Percentiles rank a stretch among this genome's conserved stretches.
Evolutionary conservation across 2,113 vertebrate species (phyloP).

Genomic region (Nematolebias whitei): DNA sequence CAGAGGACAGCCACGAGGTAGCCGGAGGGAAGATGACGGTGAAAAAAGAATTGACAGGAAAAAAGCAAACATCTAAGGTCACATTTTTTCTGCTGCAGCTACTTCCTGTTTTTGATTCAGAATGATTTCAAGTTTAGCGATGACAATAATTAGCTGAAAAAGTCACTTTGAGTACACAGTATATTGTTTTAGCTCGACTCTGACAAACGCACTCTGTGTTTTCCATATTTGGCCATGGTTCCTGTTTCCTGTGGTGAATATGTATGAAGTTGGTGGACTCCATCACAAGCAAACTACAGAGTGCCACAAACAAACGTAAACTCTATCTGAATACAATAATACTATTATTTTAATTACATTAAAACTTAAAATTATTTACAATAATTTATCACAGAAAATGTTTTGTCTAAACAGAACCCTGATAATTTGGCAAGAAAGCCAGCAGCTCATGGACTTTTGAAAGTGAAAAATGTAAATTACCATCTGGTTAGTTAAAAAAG

Average conservation of each 20-base stretch:
- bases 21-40: slow-evolving; percentile 60
- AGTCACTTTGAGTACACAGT: slow-evolving; percentile 6
- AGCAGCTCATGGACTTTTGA: too few relatives aligned
- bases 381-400: background rate
- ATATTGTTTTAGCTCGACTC: background rate
- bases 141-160: slow-evolving; percentile 49
- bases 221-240: slow-evolving; percentile 46
- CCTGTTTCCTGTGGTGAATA: slow-evolving; percentile 65
- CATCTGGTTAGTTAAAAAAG: too few relatives aligned
- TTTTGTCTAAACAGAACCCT: background rate
- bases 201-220: slow-evolving; percentile 43
- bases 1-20: slow-evolving; percentile 64
- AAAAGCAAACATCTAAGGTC: slow-evolving; percentile 68
- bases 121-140: slow-evolving; percentile 48
- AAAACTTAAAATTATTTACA: background rate
- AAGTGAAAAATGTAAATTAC: too few relatives aligned
- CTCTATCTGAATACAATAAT: slow-evolving; percentile 36
- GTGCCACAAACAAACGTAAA: slow-evolving; percentile 23
- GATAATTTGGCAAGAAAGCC: too few relatives aligned
- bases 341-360: too few relatives aligned
- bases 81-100: slow-evolving; percentile 38
- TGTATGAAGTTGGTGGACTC: slow-evolving; percentile 56
- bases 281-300: slow-evolving; percentile 45
- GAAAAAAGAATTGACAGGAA: slow-evolving; percentile 49
- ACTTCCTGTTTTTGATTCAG: slow-evolving; percentile 54